Conservation (phyloP, 2,888 invertebrate species). For the Amphipoea lucens region DNA sequence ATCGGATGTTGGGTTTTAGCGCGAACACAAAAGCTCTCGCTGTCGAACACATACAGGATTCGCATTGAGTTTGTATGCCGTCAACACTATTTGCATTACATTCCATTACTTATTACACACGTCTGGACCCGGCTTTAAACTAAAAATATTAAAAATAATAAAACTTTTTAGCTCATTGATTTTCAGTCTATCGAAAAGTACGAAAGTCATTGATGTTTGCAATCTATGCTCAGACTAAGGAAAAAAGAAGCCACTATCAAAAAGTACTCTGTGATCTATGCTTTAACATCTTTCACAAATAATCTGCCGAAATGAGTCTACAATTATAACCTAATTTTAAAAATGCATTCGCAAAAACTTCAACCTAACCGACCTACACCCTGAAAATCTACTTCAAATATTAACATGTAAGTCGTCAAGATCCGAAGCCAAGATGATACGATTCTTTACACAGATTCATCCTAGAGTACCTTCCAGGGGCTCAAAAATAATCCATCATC, state of each 20-base stretch:
- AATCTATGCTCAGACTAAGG: neutral
- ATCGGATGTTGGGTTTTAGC: neutral
- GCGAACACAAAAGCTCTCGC: neutral
- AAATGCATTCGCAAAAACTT: constrained; percentile 6
- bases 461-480: constrained; percentile 40
- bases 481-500: constrained; percentile 20
- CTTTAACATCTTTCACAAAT: constrained; percentile 10
- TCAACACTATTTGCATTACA: neutral
- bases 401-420: neutral
- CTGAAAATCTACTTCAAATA: neutral
- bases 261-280: neutral
- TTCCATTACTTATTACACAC: neutral
- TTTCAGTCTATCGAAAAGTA: too few species aligned
- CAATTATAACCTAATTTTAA: neutral
- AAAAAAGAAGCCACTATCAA: too few species aligned
- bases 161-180: too few species aligned
- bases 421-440: constrained; percentile 35
- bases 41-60: neutral
- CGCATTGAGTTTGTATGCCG: neutral
- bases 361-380: neutral
- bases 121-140: neutral
- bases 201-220: too few species aligned
- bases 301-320: neutral
- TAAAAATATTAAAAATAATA: neutral
- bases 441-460: constrained; percentile 51